Evolutionary conservation across 2,888 invertebrate genomes (phyloP).

Genomic region (Xanthorhoe spadicearia): DNA sequence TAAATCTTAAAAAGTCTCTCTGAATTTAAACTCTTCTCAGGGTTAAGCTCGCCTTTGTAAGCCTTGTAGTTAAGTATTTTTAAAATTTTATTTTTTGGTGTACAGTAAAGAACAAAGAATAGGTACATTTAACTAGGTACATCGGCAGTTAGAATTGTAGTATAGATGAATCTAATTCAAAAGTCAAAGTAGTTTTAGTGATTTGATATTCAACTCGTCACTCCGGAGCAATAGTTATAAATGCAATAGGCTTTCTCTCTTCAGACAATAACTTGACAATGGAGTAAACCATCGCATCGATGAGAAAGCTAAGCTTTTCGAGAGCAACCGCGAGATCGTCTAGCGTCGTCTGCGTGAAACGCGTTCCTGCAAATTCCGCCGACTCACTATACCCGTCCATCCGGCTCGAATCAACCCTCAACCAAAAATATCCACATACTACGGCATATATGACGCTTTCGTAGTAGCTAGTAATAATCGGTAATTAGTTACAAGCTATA

Average conservation of each 20-base stretch:
- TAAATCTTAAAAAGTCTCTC: no score
- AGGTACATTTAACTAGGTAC: no score
- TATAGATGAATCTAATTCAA: no score
- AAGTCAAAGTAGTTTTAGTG: not conserved
- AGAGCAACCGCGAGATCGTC: constrained; percentile 52
- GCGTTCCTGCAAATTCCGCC: constrained; percentile 65
- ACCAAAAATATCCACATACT: constrained; percentile 55
- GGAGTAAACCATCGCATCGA: constrained; percentile 54
- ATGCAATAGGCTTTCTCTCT: constrained; percentile 50
- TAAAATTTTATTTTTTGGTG: no score
- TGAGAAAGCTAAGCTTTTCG: constrained; percentile 67
- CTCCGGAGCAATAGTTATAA: constrained; percentile 17
- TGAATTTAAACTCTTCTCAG: no score
- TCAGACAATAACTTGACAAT: constrained; percentile 61
- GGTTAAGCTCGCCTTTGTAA: no score
- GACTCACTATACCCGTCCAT: constrained; percentile 62
- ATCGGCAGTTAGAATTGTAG: no score
- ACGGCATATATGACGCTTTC: constrained; percentile 31
- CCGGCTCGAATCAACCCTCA: constrained; percentile 56
- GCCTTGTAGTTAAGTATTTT: no score
- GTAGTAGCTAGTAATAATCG: constrained; percentile 2
- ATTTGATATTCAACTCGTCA: not conserved
- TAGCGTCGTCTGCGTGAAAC: constrained; percentile 51
- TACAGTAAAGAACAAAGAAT: no score
- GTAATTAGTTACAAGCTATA: constrained; percentile 27